These are phyloP conservation scores for Meandrina meandrites DNA, from an alignment of 92 coral and sea anemone species.

Conservation along the genomic window DNA sequence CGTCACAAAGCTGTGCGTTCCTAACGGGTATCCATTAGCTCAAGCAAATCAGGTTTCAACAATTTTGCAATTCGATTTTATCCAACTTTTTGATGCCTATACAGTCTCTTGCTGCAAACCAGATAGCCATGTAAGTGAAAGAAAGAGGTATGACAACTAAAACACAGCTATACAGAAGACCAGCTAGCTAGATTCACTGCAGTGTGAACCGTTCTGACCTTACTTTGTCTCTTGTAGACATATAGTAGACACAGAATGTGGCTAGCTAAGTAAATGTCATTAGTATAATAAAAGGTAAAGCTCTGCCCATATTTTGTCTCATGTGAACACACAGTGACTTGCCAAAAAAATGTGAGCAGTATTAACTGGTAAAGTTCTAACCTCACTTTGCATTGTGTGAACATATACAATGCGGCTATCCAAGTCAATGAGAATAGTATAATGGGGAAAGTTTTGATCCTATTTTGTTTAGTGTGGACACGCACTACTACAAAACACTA, in stretches of 20 bases:
- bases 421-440: neutral
- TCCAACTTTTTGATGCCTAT: no score
- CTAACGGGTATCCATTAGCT: no score
- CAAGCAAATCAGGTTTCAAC: no score
- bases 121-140: neutral
- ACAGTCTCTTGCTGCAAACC: no score
- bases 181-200: neutral
- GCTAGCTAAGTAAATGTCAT: no score
- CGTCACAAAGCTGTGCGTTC: neutral
- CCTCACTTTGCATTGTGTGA: neutral
- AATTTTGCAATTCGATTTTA: no score
- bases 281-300: no score
- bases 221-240: slow-evolving; percentile 58
- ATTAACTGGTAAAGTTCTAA: neutral
- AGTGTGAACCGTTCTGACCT: slow-evolving; percentile 44
- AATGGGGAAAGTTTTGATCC: slow-evolving; percentile 38
- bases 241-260: no score
- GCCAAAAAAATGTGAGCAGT: no score
- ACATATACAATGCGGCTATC: no score
- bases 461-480: slow-evolving; percentile 93
- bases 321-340: no score
- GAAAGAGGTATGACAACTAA: neutral
- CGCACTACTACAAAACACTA: neutral
- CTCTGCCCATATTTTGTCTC: no score
- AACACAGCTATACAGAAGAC: neutral